Evolutionary conservation across 2,797 vertebrate genomes (phyloP), one percentile per base, ranked within the genome.

Genomic region (Thamnophis elegans): DNA sequence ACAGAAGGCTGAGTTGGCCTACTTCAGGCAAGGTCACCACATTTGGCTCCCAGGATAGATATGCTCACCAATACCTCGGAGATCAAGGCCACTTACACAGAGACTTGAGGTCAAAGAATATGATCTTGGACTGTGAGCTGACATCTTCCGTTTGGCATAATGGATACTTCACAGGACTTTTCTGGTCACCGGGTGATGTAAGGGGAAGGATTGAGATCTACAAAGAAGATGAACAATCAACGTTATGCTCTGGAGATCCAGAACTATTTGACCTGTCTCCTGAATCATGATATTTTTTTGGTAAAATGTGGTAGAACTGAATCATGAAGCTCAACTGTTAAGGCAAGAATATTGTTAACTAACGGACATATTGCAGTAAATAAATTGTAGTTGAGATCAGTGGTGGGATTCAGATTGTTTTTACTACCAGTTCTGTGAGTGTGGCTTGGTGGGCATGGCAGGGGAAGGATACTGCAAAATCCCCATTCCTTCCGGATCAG

Each of bases 21-120:
- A 51, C 8, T 47, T 47, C 25, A 36, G n/a, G n/a, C 65, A 32
- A 73, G 65, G 14, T 14, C 62, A 65, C 62, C 28, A 13, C 11
- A 32, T n/a, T 3, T 68, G 65, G 28, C 65, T 73, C 68, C 14
- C 32, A 73, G 65, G n/a, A 73, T 73, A 73, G 2, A 32, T 18
- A 73, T 73, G n/a, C 16, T 73, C 68, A 73, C 14, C 36, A 73
- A 36, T 36, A 36, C 73, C 32, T 8, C 73, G 68, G 68, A 36
- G 13, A 32, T n/a, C 14, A 68, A 68, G 94, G 95, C 73, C 94
- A 94, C 97, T 97, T 97, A 97, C 96, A 73, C 25, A 92, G 93
- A 95, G 96, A 78, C 92, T 95, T 96, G 91, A 97, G 13, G 32
- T 97, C 96, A 90, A 97, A 97, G 96, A 96, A 97, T 92, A 97